Evolutionary conservation across 2,888 invertebrate species (phyloP).

Genomic region (Epirrhoe alternata): DNA sequence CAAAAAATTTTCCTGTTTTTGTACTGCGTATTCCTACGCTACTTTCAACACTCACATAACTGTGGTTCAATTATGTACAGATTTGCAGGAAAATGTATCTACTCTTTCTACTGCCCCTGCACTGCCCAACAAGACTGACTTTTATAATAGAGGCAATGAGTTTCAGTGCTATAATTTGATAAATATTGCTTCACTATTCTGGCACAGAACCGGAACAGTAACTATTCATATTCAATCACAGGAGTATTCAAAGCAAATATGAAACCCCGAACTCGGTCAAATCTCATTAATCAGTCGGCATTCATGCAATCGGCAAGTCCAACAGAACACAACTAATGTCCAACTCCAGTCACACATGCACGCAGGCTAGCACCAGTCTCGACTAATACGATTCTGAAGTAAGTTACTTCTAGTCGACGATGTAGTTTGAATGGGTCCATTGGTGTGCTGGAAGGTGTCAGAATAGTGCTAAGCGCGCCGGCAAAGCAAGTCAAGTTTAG

Average conservation of each 20-base stretch:
- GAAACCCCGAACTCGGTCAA: slow-evolving; percentile 14
- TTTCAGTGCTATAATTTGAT: background rate
- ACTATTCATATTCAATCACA: slow-evolving; percentile 6
- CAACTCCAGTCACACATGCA: slow-evolving; percentile 22
- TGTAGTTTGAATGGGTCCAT: background rate
- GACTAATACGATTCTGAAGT: background rate
- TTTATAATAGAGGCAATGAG: background rate
- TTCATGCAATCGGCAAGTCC: slow-evolving; percentile 27
- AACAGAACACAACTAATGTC: slow-evolving; percentile 19
- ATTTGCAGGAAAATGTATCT: too few relatives aligned
- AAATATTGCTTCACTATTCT: background rate
- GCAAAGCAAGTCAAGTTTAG: slow-evolving; percentile 31
- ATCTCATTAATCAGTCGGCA: slow-evolving; percentile 27
- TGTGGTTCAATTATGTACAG: too few relatives aligned
- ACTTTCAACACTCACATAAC: background rate
- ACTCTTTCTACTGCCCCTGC: too few relatives aligned
- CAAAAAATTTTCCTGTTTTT: background rate
- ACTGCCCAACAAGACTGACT: background rate
- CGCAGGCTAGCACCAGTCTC: background rate
- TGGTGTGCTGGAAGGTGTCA: background rate
- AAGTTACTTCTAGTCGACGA: background rate
- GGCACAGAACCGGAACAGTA: background rate
- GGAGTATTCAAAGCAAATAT: slow-evolving; percentile 12
- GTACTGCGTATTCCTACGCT: background rate
- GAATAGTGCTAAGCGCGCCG: background rate